These are phyloP conservation scores for Echinarachnius parma DNA, from an alignment of 53 echinoderm and acorn worm species.

Conservation along the genomic window DNA sequence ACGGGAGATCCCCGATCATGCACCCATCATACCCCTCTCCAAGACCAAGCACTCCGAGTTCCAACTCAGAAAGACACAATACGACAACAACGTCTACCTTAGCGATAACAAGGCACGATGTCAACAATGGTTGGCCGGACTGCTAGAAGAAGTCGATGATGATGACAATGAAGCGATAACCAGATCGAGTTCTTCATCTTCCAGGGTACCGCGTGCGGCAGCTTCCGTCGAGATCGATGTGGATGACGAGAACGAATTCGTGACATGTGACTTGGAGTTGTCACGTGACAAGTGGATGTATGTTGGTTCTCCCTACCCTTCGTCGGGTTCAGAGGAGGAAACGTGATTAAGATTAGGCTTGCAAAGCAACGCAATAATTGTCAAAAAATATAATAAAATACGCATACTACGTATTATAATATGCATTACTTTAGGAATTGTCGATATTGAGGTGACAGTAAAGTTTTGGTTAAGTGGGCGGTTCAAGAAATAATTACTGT, in stretches of 20 bases:
- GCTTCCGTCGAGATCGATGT: not conserved
- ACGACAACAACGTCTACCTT: conserved; percentile 74
- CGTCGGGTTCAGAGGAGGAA: conserved; percentile 47
- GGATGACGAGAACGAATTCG: conserved; percentile 32
- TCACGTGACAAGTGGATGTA: conserved; percentile 65
- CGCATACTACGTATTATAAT: too few relatives aligned
- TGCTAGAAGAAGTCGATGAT: conserved; percentile 53
- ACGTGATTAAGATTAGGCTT: too few relatives aligned
- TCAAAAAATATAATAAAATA: too few relatives aligned
- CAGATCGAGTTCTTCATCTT: not conserved
- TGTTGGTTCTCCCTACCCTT: conserved; percentile 73
- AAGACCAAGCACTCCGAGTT: conserved; percentile 73
- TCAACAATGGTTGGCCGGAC: conserved; percentile 66
- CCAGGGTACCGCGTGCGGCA: not conserved
- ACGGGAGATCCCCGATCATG: conserved; percentile 63
- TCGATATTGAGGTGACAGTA: too few relatives aligned
- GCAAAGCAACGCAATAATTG: not conserved
- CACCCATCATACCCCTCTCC: conserved; percentile 63
- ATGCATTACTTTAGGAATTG: not conserved
- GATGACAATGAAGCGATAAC: too few relatives aligned
- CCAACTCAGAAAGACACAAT: conserved; percentile 65
- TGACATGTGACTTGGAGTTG: conserved; percentile 59
- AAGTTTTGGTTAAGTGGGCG: too few relatives aligned
- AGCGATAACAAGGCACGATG: conserved; percentile 72
- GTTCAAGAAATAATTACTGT: too few relatives aligned